Conservation (phyloP, 1,140 invertebrate genomes). For the Sminthurinus signatus region DNA sequence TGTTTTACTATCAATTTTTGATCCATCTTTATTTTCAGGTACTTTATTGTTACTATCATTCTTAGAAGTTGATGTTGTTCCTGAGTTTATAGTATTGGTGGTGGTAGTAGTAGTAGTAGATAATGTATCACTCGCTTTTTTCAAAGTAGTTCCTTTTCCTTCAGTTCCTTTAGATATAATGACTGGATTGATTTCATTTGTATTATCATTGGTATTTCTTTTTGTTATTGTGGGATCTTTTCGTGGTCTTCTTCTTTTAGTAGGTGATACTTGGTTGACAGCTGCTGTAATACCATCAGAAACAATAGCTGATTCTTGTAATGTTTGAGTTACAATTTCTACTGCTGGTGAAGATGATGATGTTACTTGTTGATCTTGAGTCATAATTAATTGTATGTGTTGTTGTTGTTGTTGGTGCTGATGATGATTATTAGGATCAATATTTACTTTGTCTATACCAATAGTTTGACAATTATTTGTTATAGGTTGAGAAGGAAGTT, state of each 20-base stretch:
- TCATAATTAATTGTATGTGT: too few relatives aligned
- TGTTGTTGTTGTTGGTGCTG: too few relatives aligned
- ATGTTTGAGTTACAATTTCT: background rate
- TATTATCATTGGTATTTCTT: background rate
- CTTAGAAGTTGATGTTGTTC: background rate
- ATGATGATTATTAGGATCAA: too few relatives aligned
- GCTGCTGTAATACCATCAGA: too few relatives aligned
- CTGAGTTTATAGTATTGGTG: too few relatives aligned
- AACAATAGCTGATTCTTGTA: background rate
- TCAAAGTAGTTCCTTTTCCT: background rate
- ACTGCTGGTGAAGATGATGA: background rate
- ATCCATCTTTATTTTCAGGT: too few relatives aligned
- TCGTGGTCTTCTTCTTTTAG: conserved; percentile 14
- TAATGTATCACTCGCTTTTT: background rate
- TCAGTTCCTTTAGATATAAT: background rate
- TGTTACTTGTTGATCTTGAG: background rate
- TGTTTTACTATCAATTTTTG: too few relatives aligned
- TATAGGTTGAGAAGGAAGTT: too few relatives aligned
- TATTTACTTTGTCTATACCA: too few relatives aligned
- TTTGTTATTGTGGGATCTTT: conserved; percentile 20
- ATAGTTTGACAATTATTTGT: too few relatives aligned
- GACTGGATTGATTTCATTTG: background rate
- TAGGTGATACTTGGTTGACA: too few relatives aligned
- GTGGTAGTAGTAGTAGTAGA: background rate
- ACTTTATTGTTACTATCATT: too few relatives aligned